These are phyloP conservation scores for Cephus cinctus DNA, from an alignment of 1,140 invertebrate genomes.

Conservation along the genomic window DNA sequence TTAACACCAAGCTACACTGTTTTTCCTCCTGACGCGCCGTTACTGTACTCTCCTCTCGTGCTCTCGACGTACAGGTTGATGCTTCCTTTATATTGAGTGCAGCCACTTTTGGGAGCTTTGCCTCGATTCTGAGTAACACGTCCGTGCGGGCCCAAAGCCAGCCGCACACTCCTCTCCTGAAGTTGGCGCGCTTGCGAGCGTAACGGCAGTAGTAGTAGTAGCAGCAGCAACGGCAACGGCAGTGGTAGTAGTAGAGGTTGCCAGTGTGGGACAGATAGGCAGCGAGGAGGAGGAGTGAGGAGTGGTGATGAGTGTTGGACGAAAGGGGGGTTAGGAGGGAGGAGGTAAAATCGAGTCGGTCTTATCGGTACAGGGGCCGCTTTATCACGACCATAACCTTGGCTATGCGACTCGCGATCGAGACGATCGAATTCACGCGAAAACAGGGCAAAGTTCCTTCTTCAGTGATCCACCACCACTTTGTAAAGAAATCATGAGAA, in stretches of 20 bases:
- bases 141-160: constrained; percentile 28
- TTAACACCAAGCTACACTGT: no score
- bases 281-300: no score
- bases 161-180: constrained; percentile 23
- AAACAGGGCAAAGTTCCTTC: no score
- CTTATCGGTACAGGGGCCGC: constrained; percentile 31
- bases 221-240: no score
- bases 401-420: constrained; percentile 12
- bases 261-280: no score
- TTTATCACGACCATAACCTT: constrained; percentile 50
- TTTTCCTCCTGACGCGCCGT: not conserved
- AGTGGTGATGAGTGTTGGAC: not conserved
- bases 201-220: no score
- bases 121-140: not conserved
- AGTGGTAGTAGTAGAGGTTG: no score
- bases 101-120: constrained; percentile 8
- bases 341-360: no score
- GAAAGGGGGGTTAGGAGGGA: not conserved
- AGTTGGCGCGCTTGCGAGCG: constrained; percentile 2
- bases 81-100: not conserved
- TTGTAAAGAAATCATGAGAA: no score
- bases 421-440: no score
- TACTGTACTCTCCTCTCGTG: not conserved
- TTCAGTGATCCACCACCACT: no score
- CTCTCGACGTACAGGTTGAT: not conserved